These are phyloP conservation scores for Amblyopsis rosae DNA, from an alignment of 2,113 vertebrate species.

Conservation along the genomic window DNA sequence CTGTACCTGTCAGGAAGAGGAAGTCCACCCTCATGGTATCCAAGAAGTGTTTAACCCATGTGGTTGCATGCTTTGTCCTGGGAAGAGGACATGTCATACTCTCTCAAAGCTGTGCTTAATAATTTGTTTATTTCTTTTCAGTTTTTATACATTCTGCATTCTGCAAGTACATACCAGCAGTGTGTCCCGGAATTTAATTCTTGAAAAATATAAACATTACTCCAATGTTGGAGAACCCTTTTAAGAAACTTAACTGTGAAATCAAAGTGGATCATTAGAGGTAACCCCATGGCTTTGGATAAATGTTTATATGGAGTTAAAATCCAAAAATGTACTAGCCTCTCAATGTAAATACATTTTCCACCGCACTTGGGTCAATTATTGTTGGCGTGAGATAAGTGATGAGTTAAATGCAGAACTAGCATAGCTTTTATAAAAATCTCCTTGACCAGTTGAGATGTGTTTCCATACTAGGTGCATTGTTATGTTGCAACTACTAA, in stretches of 20 bases:
- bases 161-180: constrained; percentile 17
- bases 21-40: constrained; percentile 7
- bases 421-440: no score
- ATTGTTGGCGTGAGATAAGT: constrained; percentile 13
- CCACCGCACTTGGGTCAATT: constrained; percentile 28
- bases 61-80: constrained; percentile 12
- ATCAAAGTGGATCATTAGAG: constrained; percentile 19
- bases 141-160: background rate
- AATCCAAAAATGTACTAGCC: constrained; percentile 33
- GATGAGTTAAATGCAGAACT: constrained; percentile 3
- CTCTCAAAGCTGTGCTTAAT: constrained; percentile 25
- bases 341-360: constrained; percentile 44
- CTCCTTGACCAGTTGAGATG: no score
- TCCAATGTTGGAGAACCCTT: background rate
- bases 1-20: constrained; percentile 22
- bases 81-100: constrained; percentile 16
- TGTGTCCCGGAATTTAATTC: background rate
- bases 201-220: background rate
- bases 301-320: constrained; percentile 24
- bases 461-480: constrained; percentile 40
- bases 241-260: constrained; percentile 4
- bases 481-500: constrained; percentile 39
- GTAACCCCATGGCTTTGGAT: constrained; percentile 18
- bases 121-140: background rate
- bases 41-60: constrained; percentile 1